phyloP scores from a whole-genome alignment of 2,888 invertebrate species.

The Synergus umbraculus region DNA sequence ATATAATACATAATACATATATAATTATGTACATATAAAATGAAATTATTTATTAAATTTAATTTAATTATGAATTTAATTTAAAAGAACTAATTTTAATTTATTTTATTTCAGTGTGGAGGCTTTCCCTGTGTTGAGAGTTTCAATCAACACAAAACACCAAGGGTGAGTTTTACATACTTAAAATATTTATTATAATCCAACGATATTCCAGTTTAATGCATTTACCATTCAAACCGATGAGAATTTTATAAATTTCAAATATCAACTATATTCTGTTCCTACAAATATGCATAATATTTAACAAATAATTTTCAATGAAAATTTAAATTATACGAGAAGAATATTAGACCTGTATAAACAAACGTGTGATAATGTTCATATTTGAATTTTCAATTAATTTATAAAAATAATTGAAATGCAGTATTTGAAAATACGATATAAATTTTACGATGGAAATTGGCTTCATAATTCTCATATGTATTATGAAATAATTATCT shows the following conservation, averaged over 20 bases:
- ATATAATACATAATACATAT: neutral
- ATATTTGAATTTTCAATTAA: neutral
- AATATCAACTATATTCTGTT: neutral
- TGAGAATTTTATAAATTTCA: neutral
- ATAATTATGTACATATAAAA: neutral
- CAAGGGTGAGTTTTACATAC: conserved; percentile 67
- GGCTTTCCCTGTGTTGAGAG: conserved; percentile 70
- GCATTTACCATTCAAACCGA: neutral
- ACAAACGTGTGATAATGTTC: neutral
- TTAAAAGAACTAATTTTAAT: neutral
- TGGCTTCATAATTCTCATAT: neutral
- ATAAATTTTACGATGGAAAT: neutral
- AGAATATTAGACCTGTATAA: neutral
- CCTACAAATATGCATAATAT: neutral
- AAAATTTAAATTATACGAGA: too few species aligned
- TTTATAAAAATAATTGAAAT: neutral
- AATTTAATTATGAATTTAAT: neutral
- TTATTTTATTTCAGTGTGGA: conserved; percentile 69
- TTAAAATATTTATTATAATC: too few species aligned
- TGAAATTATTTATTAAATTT: too few species aligned
- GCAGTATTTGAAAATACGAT: neutral
- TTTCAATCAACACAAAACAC: conserved; percentile 67
- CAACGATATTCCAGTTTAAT: too few species aligned
- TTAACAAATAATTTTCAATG: too few species aligned
- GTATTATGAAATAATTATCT: neutral